Evolutionary conservation across 2,797 vertebrate genomes (phyloP).

Genomic region (Clarias pachynema): DNA sequence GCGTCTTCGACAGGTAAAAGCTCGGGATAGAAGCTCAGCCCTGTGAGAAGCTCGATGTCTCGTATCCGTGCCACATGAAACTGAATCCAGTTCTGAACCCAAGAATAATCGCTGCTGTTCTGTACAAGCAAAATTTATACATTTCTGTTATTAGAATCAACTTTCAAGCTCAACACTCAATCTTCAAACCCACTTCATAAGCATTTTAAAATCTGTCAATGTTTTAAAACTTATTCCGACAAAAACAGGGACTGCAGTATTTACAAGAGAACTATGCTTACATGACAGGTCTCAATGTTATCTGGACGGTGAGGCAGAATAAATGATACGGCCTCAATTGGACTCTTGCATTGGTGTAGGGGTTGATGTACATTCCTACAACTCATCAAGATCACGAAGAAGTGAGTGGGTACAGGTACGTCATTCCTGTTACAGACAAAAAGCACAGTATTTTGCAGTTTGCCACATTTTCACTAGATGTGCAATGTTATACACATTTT

Average conservation of each 20-base stretch:
- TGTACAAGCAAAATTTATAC: slow-evolving; percentile 59
- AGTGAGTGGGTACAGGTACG: slow-evolving; percentile 86
- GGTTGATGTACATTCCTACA: slow-evolving; percentile 72
- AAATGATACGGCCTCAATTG: slow-evolving; percentile 77
- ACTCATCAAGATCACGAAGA: slow-evolving; percentile 89
- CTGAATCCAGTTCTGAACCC: slow-evolving; percentile 84
- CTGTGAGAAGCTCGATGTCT: slow-evolving; percentile 90
- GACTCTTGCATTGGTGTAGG: slow-evolving; percentile 71
- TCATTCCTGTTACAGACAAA: slow-evolving; percentile 53
- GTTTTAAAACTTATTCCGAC: background rate
- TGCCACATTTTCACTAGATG: background rate
- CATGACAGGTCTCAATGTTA: slow-evolving; percentile 85
- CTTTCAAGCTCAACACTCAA: background rate
- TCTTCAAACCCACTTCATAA: background rate
- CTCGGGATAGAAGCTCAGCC: slow-evolving; percentile 91
- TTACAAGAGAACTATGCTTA: slow-evolving; percentile 72
- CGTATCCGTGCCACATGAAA: slow-evolving; percentile 84
- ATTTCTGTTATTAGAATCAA: background rate
- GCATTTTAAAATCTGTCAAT: background rate
- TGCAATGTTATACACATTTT: too few relatives aligned
- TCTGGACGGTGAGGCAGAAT: slow-evolving; percentile 89
- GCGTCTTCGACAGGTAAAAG: slow-evolving; percentile 79
- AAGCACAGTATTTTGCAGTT: background rate
- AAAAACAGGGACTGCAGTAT: background rate
- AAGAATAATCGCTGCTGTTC: slow-evolving; percentile 67